Percentiles rank a stretch among this genome's conserved stretches.
phyloP scores from a whole-genome alignment of 2,888 invertebrate species.

The Seladonia tumulorum region DNA sequence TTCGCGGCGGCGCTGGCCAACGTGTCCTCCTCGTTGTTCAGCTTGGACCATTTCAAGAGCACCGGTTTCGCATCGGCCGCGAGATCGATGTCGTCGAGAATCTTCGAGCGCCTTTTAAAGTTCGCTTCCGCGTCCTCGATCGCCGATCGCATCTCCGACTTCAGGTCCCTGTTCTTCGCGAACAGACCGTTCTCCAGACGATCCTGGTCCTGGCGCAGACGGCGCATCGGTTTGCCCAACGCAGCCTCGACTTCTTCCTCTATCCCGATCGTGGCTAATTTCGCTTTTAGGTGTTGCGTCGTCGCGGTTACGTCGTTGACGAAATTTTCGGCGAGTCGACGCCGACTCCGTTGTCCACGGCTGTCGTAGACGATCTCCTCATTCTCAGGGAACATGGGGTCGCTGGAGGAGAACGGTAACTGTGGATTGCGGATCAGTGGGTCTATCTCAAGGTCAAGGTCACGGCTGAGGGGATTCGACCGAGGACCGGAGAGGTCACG shows the following conservation, averaged over 20 bases:
- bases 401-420: constrained; percentile 53
- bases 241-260: constrained; percentile 86
- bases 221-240: constrained; percentile 40
- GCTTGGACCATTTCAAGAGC: constrained; percentile 88
- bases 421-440: constrained; percentile 74
- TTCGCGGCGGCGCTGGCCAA: constrained; percentile 86
- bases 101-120: constrained; percentile 84
- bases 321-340: constrained; percentile 83
- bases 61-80: constrained; percentile 80
- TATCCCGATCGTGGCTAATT: constrained; percentile 86
- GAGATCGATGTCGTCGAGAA: constrained; percentile 70
- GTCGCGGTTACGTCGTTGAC: constrained; percentile 84
- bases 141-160: constrained; percentile 62
- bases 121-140: constrained; percentile 85
- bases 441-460: constrained; percentile 81
- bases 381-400: constrained; percentile 77
- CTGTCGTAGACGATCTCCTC: constrained; percentile 88
- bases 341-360: constrained; percentile 85
- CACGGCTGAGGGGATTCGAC: constrained; percentile 77
- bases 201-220: constrained; percentile 65
- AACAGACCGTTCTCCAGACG: constrained; percentile 56
- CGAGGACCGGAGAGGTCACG: constrained; percentile 81
- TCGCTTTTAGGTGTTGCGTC: constrained; percentile 84
- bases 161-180: constrained; percentile 68
- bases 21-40: constrained; percentile 82